phyloP scores from a whole-genome alignment of 2,888 invertebrate species.

The Hemithea aestivaria region DNA sequence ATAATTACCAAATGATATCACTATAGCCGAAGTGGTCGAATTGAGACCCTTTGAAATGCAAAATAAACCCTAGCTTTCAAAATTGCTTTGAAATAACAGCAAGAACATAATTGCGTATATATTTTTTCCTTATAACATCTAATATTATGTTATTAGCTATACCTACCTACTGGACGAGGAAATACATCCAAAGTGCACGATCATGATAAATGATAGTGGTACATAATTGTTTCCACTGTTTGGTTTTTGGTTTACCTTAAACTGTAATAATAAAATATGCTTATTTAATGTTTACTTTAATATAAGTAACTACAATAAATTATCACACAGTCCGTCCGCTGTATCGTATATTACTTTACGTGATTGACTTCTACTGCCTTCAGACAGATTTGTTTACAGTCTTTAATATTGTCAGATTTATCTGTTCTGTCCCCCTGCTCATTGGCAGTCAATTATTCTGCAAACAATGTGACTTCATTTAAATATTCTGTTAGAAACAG shows the following conservation, averaged over 20 bases:
- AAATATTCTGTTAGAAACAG: slow-evolving; percentile 2
- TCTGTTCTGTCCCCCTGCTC: slow-evolving; percentile 8
- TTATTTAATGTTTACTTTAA: slow-evolving; percentile 3
- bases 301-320: slow-evolving; percentile 2
- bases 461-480: slow-evolving; percentile 2
- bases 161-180: no score
- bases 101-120: no score
- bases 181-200: no score
- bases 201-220: no score
- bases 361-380: slow-evolving; percentile 7
- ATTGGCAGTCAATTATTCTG: slow-evolving; percentile 12
- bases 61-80: no score
- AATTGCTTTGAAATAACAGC: neutral
- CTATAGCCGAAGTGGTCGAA: no score
- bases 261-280: neutral
- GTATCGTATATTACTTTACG: slow-evolving; percentile 1
- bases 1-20: no score
- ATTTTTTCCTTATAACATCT: no score
- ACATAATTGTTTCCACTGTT: no score
- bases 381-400: slow-evolving; percentile 14
- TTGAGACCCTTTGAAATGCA: no score
- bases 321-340: slow-evolving; percentile 1
- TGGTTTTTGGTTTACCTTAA: no score
- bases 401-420: slow-evolving; percentile 10
- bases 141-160: no score